Evolutionary conservation across 2,888 invertebrate genomes (phyloP).

Genomic region (Chouioia cunea): DNA sequence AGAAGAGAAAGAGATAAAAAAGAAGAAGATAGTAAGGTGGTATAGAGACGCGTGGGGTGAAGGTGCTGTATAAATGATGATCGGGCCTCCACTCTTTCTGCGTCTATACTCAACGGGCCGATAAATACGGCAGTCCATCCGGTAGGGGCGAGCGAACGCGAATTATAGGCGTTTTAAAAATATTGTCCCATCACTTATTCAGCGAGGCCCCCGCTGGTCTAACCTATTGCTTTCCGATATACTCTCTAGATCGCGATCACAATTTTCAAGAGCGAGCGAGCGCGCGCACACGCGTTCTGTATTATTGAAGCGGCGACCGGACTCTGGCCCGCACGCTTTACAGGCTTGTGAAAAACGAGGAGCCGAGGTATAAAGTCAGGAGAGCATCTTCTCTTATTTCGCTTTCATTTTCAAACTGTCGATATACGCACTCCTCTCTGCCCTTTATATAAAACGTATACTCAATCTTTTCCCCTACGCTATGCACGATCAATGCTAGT

Average conservation of each 20-base stretch:
- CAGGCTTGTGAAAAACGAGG: conserved; percentile 38
- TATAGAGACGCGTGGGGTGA: conserved; percentile 39
- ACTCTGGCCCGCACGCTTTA: conserved; percentile 16
- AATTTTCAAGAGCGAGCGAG: conserved; percentile 59
- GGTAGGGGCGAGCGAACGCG: conserved; percentile 51
- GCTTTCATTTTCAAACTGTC: not conserved
- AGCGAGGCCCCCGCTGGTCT: conserved; percentile 54
- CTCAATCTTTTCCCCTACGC: conserved; percentile 23
- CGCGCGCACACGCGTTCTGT: conserved; percentile 27
- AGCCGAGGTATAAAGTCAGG: conserved; percentile 13
- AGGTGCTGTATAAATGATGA: conserved; percentile 60
- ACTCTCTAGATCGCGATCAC: conserved; percentile 63
- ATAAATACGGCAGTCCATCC: conserved; percentile 65
- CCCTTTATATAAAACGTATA: conserved; percentile 27
- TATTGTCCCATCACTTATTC: conserved; percentile 69
- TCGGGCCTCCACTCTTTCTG: conserved; percentile 51
- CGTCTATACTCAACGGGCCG: conserved; percentile 67
- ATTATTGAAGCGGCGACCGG: conserved; percentile 41
- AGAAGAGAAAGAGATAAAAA: conserved; percentile 35
- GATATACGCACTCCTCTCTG: not conserved
- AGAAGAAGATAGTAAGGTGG: conserved; percentile 5
- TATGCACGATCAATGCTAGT: conserved; percentile 26
- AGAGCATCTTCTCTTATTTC: not conserved
- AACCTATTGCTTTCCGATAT: conserved; percentile 68
- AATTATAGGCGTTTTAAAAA: conserved; percentile 70